Evolutionary conservation across 1,140 invertebrate genomes (phyloP), one percentile per base, ranked within the genome.

Genomic region (Carposina sasakii): DNA sequence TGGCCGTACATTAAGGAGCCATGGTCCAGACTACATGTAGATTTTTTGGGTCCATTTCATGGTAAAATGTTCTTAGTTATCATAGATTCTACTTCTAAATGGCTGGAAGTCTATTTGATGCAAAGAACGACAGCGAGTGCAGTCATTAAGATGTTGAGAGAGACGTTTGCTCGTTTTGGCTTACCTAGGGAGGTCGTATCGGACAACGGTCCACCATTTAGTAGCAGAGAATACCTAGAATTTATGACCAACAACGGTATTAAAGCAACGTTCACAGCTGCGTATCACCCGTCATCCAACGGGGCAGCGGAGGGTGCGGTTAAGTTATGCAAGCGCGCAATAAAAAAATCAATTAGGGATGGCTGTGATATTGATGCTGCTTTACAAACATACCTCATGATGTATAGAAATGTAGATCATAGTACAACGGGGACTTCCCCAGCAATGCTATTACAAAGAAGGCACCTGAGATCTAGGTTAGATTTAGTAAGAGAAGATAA

Each of bases 181-280:
- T 52, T 71, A 17, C 71, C 71, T 15, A 50, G 65, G 48, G 52
- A 64, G 5, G 22, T 79, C 2, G 68, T 79, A 10, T 61, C 57
- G 16, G 73, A 81, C 48, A 74, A 77, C 52, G 75, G 68, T 13
- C 60, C 71, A 3, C 58, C 60, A 9, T 76, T 78, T 34, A 67
- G 57, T 10, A 47, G 42, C 16, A 34, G 22, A 2, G 42, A 50
- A 30, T 42, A 40, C 21, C 13, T 2, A 20, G 20, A 34, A 17
- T 55, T 50, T 37, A 45, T 47, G 24, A 9, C 16, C 2, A 44
- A 43, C 19, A 30, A 22, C n/a, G 56, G 56, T 48, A 41, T 44
- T 2, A 54, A 60, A 13, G 13, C 15, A 10, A 33, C 31, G n/a
- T 33, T 33, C 15, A 33, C 31, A 33, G 5, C 31, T 4, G 5